Evolutionary conservation across 1,140 invertebrate genomes (phyloP).

Genomic region (Neuroterus valhalla): DNA sequence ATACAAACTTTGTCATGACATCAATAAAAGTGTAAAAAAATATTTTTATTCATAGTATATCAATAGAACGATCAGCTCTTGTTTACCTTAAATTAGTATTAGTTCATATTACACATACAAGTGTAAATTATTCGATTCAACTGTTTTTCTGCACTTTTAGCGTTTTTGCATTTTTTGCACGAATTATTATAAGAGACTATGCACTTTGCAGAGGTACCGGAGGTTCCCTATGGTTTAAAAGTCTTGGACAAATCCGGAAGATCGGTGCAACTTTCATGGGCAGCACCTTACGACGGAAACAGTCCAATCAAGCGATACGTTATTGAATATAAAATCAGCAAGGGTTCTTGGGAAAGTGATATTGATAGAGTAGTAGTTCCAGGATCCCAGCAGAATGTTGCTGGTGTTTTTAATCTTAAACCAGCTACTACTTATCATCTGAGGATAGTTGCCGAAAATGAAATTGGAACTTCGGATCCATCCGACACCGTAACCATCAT

Average conservation of each 20-base stretch:
- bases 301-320: slow-evolving; percentile 93
- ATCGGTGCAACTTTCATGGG: slow-evolving; percentile 93
- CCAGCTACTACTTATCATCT: slow-evolving; percentile 95
- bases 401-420: slow-evolving; percentile 90
- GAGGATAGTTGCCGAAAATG: slow-evolving; percentile 94
- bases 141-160: too few relatives aligned
- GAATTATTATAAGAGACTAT: too few relatives aligned
- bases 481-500: slow-evolving; percentile 95
- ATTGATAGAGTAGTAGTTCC: slow-evolving; percentile 90
- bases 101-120: too few relatives aligned
- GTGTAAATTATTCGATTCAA: too few relatives aligned
- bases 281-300: slow-evolving; percentile 95
- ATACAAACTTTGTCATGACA: too few relatives aligned
- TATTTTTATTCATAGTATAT: too few relatives aligned
- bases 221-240: slow-evolving; percentile 92
- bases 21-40: too few relatives aligned
- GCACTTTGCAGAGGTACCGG: slow-evolving; percentile 86
- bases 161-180: too few relatives aligned
- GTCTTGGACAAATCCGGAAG: slow-evolving; percentile 94
- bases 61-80: too few relatives aligned
- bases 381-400: slow-evolving; percentile 87
- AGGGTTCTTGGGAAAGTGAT: slow-evolving; percentile 88
- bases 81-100: too few relatives aligned
- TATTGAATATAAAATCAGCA: slow-evolving; percentile 94
- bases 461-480: slow-evolving; percentile 92